phyloP scores from a whole-genome alignment of 2,113 vertebrate genomes.

The Suncus etruscus region DNA sequence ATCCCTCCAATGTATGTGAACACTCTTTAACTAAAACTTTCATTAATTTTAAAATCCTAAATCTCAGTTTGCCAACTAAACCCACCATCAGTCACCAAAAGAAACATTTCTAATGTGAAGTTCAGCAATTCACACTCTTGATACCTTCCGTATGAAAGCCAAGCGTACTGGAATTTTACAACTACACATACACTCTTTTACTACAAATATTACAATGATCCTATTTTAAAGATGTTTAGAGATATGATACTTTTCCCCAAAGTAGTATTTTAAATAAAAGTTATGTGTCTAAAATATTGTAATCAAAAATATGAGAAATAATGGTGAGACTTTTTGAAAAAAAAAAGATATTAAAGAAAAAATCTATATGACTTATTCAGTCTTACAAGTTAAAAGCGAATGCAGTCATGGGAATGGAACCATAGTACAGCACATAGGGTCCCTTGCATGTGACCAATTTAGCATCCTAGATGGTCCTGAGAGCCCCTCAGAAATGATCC shows the following conservation, averaged over 20 bases:
- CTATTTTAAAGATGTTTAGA: not conserved
- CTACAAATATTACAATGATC: not conserved
- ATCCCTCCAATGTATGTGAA: not conserved
- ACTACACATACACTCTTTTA: not conserved
- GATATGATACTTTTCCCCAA: constrained; percentile 11
- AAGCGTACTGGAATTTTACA: not conserved
- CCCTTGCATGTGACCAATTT: too few relatives aligned
- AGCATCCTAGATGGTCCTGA: too few relatives aligned
- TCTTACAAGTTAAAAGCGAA: too few relatives aligned
- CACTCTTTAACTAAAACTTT: constrained; percentile 48
- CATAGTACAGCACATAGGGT: too few relatives aligned
- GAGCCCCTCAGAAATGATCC: too few relatives aligned
- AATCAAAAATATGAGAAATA: constrained; percentile 51
- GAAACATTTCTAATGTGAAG: not conserved
- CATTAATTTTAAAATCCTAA: constrained; percentile 45
- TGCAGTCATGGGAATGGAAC: too few relatives aligned
- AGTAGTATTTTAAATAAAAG: constrained; percentile 10
- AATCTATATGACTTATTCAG: not conserved
- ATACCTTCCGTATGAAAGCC: not conserved
- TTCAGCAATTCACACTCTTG: constrained; percentile 24
- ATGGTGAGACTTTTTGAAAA: constrained; percentile 33
- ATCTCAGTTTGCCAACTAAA: constrained; percentile 40
- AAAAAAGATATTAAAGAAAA: constrained; percentile 48
- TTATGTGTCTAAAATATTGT: not conserved
- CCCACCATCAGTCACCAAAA: constrained; percentile 11